Evolutionary conservation across 2,888 invertebrate genomes (phyloP), one percentile per base, ranked within the genome.

Genomic region (Campoletis raptor): DNA sequence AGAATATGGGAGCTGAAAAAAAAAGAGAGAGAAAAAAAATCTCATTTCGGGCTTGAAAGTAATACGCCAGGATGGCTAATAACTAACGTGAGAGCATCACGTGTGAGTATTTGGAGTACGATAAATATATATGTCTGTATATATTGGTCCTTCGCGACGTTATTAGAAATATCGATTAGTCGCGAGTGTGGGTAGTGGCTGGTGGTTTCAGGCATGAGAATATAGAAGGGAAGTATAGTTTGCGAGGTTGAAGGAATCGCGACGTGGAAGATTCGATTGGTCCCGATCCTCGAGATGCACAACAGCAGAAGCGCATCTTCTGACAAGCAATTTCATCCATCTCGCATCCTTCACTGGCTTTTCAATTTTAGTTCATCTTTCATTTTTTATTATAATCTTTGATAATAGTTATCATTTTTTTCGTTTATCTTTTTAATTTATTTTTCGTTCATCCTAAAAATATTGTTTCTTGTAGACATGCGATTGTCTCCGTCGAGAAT

Each of bases 81-180:
- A 87, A 86, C 78, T 77, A 72, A 85, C 73, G 52, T 64, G 81
- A 76, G 73, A 83, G 67, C 24, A 66, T 83, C 73, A 70, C 69
- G 81, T 79, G 52, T 54, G 36, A n/a, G 61, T 78, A 61, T 69
- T 57, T 66, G 21, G 80, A 36, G 48, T 36, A 61, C 2, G 10
- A 40, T 61, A 45, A n/a, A 36, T 81, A 24, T 81, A 36, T 64
- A 73, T 57, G 18, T 18, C 10, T 61, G 7, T 61, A 48, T 24
- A 72, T 66, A 40, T 80, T 37, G 40, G 48, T 36, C 21, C 57
- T 61, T 45, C 37, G 73, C 85, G 82, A 81, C 73, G 83, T 87
- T 89, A 88, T 89, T 89, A 88, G 88, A 87, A 89, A 88, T 89
- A 89, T 89, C 87, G 89, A 88, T 88, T 83, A 79, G 81, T 74